A percentile compares a stretch with the other conserved stretches of the same genome.
phyloP scores from a whole-genome alignment of 1,140 invertebrate species.

The Parapsyche elsis region DNA sequence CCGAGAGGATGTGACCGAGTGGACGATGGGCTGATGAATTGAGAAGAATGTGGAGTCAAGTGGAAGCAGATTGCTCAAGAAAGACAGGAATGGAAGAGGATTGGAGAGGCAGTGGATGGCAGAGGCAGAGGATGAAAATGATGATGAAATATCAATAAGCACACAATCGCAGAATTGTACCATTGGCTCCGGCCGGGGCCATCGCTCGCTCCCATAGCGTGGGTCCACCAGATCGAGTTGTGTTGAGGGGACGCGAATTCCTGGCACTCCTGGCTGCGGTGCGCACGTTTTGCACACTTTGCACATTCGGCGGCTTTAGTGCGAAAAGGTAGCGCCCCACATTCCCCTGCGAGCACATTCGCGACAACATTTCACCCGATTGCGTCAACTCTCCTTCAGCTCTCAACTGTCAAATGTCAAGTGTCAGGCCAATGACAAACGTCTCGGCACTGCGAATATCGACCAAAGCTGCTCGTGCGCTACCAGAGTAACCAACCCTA shows the following conservation, averaged over 20 bases:
- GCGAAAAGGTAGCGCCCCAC: not conserved
- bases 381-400: not conserved
- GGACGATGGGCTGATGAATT: too few species aligned
- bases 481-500: too few species aligned
- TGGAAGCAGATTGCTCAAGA: too few species aligned
- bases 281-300: not conserved
- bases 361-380: conserved; percentile 18
- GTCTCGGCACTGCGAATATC: not conserved
- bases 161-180: conserved; percentile 55
- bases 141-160: too few species aligned
- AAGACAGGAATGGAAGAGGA: too few species aligned
- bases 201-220: conserved; percentile 64
- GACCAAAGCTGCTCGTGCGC: too few species aligned
- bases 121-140: not conserved
- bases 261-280: not conserved
- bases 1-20: too few species aligned
- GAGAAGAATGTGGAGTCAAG: too few species aligned
- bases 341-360: not conserved
- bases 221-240: conserved; percentile 55
- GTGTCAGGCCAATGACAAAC: not conserved
- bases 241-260: conserved; percentile 58
- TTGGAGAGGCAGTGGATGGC: too few species aligned
- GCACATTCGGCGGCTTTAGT: conserved; percentile 12
- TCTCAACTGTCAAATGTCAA: not conserved
- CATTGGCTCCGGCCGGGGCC: conserved; percentile 66